Base-by-base conservation (phyloP, 2,797 vertebrate genomes). In the Diglossa cyanea region DNA sequence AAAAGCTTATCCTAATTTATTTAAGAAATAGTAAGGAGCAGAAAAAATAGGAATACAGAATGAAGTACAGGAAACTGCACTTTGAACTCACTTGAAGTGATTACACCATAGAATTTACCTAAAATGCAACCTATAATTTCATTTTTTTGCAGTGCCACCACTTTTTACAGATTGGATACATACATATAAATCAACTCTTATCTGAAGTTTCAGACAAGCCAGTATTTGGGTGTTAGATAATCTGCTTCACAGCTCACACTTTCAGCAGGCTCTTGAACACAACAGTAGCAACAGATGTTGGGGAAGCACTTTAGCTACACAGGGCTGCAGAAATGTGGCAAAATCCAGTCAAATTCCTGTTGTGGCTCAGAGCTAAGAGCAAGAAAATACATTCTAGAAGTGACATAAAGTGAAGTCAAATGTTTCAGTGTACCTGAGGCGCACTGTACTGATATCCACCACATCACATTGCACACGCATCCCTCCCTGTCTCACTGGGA, bases 21-120 rank as follows among this genome's bases (percentile, higher is more conserved):
- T 31, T 80, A 94, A 92, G 94, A 91, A 95, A 95, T 42, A 83
- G 31, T 65, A 88, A 92, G 51, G 31, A 93, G 73, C 28, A 92
- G 78, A 87, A 97, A 62, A 91, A 91, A 95, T 50, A 94, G 80
- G 17, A 90, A 91, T 68, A 81, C 31, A 91, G 86, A 95, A 93
- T 9, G 26, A 72, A 88, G 54, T 63, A 66, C 50, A 72, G 54
- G 62, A 88, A 96, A 94, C 61, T 57, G 63, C 47, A 72, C 70
- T 96, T 94, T 44, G 6, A 83, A 92, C 47, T 68, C 72, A 68
- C 80, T 70, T 93, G 62, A 83, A 88, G 75, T 95, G 89, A 91
- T 96, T 95, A 72, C 72, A 75, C 81, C 55, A 96, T 68, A 96
- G 88, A 97, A 91, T 81, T 81, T 90, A 93, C 85, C 91, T 90